Base-by-base conservation (phyloP, 1,140 invertebrate genomes). In the Neodiprion lecontei region DNA sequence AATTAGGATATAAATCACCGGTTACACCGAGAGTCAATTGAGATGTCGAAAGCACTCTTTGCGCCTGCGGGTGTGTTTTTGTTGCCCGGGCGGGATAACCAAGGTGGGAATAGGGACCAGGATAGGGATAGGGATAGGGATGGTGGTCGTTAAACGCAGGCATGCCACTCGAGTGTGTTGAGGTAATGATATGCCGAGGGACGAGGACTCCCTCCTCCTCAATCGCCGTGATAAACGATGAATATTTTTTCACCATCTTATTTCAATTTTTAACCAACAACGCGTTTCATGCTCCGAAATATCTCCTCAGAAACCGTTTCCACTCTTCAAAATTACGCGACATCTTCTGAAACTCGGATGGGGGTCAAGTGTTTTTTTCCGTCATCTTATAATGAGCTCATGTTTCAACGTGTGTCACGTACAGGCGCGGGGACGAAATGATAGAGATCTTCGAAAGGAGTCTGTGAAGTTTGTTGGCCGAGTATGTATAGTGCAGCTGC, bases 171-270 rank as follows among this genome's bases (percentile, higher is more conserved):
- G 77, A 84, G 80, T 82, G 78, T 79, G 76, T 74, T 78, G 74
- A 80, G 83, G 84, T 85, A 85, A 86, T 84, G 84, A 84, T 86
- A 86, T 85, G 84, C 84, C 84, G 83, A 86, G 84, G 82, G 79
- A 76, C 67, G 71, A 77, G 70, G 72, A 73, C 71, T 66, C 66
- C 69, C 53, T 21, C 12, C 67, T 49, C 61, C 73, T 17, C 74
- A 76, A 71, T 67, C 72, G 69, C 76, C 70, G 80, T 82, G 82
- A 82, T 82, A 80, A 79, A 81, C 78, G 75, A 67, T 77, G 77
- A 73, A 83, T 82, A 80, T 14, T 61, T 61, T 61, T 61, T 17
- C 28, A 40, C 28, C 28, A 40, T 40, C 28, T 40, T 5, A 40
- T 40, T 40, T 5, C 28, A 40, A 40, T 40, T 40, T 40, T 40